Conservation (phyloP, 1,140 invertebrate species). For the Ephestia elutella region DNA sequence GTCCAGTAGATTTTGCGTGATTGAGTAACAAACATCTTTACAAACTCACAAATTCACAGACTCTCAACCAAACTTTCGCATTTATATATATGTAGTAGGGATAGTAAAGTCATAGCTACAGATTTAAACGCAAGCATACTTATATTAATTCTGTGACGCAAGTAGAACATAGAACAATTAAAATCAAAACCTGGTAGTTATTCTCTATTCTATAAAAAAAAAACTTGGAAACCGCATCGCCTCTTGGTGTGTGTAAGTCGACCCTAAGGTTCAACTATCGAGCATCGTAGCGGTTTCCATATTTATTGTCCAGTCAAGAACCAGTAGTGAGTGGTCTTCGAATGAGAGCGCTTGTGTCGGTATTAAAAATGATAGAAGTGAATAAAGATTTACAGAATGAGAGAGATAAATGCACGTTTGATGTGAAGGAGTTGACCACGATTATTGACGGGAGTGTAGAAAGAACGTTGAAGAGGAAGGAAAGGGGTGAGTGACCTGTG, state of each 20-base stretch:
- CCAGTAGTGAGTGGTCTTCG: background rate
- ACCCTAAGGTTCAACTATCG: background rate
- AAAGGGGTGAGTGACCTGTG: constrained; percentile 77
- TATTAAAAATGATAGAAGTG: constrained; percentile 39
- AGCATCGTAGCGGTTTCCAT: background rate
- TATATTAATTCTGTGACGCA: too few relatives aligned
- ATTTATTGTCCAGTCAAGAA: background rate
- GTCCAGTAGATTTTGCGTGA: too few relatives aligned
- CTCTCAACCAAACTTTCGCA: too few relatives aligned
- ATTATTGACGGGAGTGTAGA: constrained; percentile 83
- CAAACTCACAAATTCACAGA: too few relatives aligned
- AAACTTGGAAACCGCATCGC: too few relatives aligned
- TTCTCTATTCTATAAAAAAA: too few relatives aligned
- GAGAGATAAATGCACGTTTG: constrained; percentile 84
- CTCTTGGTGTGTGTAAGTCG: background rate
- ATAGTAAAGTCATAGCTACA: too few relatives aligned
- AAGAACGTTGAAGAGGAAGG: constrained; percentile 80
- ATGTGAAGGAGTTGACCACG: constrained; percentile 82
- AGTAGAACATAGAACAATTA: too few relatives aligned
- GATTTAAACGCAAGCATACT: too few relatives aligned
- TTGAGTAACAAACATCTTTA: too few relatives aligned
- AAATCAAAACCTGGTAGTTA: background rate
- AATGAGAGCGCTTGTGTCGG: background rate
- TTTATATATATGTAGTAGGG: too few relatives aligned
- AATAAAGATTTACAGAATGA: constrained; percentile 84